Percentiles rank a stretch among this genome's conserved stretches.
These are phyloP conservation scores for Xestia ashworthii DNA, from an alignment of 2,888 invertebrate species.

Conservation along the genomic window DNA sequence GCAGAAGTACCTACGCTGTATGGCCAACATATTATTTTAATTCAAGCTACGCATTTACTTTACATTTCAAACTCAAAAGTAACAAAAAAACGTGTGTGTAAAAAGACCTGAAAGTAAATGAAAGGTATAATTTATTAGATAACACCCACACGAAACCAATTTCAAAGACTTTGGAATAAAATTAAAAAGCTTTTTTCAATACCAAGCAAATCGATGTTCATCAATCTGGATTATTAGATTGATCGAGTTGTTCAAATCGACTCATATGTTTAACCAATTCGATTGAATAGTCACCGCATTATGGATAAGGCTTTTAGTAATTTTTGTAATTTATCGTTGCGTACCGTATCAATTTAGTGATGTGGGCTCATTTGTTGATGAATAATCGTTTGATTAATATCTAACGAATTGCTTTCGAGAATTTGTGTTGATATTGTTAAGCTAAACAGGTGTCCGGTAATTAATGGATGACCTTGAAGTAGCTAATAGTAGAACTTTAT, in stretches of 20 bases:
- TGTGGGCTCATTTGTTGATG: not conserved
- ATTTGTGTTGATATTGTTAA: no score
- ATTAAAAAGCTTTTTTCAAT: slow-evolving; percentile 52
- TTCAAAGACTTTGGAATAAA: slow-evolving; percentile 45
- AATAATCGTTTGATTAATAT: not conserved
- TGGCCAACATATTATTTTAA: not conserved
- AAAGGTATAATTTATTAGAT: slow-evolving; percentile 29
- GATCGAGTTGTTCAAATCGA: slow-evolving; percentile 54
- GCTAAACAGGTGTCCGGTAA: no score
- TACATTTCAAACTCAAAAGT: not conserved
- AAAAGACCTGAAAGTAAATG: slow-evolving; percentile 19
- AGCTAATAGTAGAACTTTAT: no score
- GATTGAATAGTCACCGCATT: slow-evolving; percentile 36
- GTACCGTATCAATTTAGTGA: slow-evolving; percentile 6
- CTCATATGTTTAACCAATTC: slow-evolving; percentile 46
- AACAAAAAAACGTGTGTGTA: not conserved
- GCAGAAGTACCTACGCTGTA: not conserved
- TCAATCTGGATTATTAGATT: slow-evolving; percentile 60
- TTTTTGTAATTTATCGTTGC: slow-evolving; percentile 21
- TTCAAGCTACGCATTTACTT: not conserved
- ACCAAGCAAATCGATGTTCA: slow-evolving; percentile 54
- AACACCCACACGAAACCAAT: slow-evolving; percentile 25
- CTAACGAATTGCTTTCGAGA: no score
- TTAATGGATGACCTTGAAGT: no score
- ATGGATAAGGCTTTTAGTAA: slow-evolving; percentile 22